These are phyloP conservation scores for Piezodorus guildinii DNA, from an alignment of 1,140 invertebrate genomes.

Conservation along the genomic window DNA sequence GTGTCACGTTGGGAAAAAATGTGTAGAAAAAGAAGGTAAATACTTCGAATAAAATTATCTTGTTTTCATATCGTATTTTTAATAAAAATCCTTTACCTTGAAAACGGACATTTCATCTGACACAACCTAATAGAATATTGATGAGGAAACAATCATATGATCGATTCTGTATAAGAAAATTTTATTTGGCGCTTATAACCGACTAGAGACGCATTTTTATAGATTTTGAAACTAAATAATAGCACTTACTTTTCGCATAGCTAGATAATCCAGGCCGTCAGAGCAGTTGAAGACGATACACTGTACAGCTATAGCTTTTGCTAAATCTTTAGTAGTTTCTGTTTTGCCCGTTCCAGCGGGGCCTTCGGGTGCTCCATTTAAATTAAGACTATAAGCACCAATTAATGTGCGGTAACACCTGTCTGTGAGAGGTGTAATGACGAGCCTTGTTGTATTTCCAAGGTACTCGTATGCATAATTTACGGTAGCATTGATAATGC, in stretches of 20 bases:
- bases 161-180: too few relatives aligned
- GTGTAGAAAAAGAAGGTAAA: too few relatives aligned
- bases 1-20: too few relatives aligned
- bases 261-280: slow-evolving; percentile 84
- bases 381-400: slow-evolving; percentile 73
- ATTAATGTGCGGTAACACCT: slow-evolving; percentile 78
- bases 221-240: too few relatives aligned
- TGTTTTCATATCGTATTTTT: too few relatives aligned
- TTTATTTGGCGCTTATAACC: too few relatives aligned
- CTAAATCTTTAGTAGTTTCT: slow-evolving; percentile 80
- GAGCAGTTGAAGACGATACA: slow-evolving; percentile 93
- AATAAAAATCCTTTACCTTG: too few relatives aligned
- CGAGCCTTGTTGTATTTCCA: slow-evolving; percentile 61
- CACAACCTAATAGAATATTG: too few relatives aligned
- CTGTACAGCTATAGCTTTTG: slow-evolving; percentile 80
- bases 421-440: slow-evolving; percentile 55
- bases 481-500: slow-evolving; percentile 77
- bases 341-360: slow-evolving; percentile 83
- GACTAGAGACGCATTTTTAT: too few relatives aligned
- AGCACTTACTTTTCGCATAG: slow-evolving; percentile 65
- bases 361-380: slow-evolving; percentile 80
- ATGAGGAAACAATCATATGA: too few relatives aligned
- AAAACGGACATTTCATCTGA: too few relatives aligned
- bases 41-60: too few relatives aligned
- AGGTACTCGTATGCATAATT: slow-evolving; percentile 85